Evolutionary conservation across 2,888 invertebrate species (phyloP), one percentile per base, ranked within the genome.

Genomic region (Archips crataeganus): DNA sequence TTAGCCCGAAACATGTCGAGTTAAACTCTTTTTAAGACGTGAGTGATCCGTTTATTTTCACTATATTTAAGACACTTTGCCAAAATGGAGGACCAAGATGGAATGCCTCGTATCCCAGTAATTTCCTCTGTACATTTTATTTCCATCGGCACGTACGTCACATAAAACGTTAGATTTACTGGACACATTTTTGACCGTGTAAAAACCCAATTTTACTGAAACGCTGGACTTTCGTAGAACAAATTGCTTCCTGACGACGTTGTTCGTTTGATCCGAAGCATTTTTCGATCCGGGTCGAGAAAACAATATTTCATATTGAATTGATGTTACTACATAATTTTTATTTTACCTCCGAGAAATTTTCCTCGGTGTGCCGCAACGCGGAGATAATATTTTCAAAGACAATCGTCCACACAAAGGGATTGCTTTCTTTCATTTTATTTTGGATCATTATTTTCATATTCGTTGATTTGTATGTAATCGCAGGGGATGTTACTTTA

Each of bases 221-320:
- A 69, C 63, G 62, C 54, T 54, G 72, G 47, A 63, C 47, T 47
- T 23, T 32, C 61, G 15, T 49, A 32, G 15, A 63, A 63, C 68
- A 49, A 73, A 69, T 73, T 49, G 68, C 59, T 59, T 64, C 59
- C 59, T 54, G 32, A 9, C 68, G 39, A 32, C 72, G 36, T 59
- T 69, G 73, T 39, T 59, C 39, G 63, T 60, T 73, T 60, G 62
- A 63, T 67, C 62, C 67, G 62, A 57, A 57, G 66, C 67, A 63
- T 59, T 72, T 69, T 63, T 42, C 36, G 54, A 23, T 54, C 42
- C n/a, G 61, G 34, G 54, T 47, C 59, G 68, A 36, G 59, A 69
- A 59, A 69, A 64, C 63, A 60, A 73, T 73, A 64, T 73, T 69
- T 73, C 68, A 49, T 64, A 60, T 66, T 71, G 61, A 9, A 66